Conservation (phyloP, 2,113 vertebrate genomes). For the Sinocyclocheilus anshuiensis region DNA sequence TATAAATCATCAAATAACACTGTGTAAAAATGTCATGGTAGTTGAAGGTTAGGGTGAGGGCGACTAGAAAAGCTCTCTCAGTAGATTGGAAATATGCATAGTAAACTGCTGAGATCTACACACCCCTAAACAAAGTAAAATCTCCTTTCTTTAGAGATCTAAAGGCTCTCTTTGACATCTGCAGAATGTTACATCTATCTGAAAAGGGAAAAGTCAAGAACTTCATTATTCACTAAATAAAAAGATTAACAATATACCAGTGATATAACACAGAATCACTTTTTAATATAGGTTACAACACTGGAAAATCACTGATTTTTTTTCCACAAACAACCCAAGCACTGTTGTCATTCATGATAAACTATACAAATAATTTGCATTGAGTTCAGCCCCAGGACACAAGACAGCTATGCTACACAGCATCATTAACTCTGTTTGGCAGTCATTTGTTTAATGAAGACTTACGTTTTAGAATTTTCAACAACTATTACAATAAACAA, state of each 20-base stretch:
- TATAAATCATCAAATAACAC: not conserved
- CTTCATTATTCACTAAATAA: not conserved
- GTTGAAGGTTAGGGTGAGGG: not conserved
- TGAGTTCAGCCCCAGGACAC: not conserved
- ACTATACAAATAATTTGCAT: conserved; percentile 1
- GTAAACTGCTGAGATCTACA: not conserved
- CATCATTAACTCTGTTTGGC: not conserved
- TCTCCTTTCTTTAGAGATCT: not conserved
- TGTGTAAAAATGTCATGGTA: not conserved
- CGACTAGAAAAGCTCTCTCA: not conserved
- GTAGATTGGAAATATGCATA: not conserved
- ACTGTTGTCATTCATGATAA: not conserved
- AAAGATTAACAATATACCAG: not conserved
- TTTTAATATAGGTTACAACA: not conserved
- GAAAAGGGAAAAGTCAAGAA: not conserved
- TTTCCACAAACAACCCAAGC: not conserved
- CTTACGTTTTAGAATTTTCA: not conserved
- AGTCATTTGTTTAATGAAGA: not conserved
- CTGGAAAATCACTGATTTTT: not conserved
- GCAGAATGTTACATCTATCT: not conserved
- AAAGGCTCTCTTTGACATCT: not conserved
- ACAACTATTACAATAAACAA: conserved; percentile 17
- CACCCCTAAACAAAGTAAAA: not conserved
- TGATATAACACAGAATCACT: not conserved
- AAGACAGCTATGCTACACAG: not conserved